A percentile compares a stretch with the other conserved stretches of the same genome.
phyloP scores from a whole-genome alignment of 1,140 invertebrate genomes.

The Pentalonia nigronervosa region DNA sequence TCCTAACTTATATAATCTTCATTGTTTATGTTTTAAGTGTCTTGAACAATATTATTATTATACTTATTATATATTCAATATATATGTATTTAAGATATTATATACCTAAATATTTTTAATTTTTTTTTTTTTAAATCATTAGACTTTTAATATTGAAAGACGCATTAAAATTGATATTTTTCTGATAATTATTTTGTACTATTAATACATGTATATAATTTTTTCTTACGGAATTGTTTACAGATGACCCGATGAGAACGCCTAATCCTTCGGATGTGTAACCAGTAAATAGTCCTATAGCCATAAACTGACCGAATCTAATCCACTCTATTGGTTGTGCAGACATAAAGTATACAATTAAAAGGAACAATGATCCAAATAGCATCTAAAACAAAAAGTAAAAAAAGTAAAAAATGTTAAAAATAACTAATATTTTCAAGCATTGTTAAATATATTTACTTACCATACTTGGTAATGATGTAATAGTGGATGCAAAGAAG shows the following conservation, averaged over 20 bases:
- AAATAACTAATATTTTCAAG: neutral
- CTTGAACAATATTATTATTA: no score
- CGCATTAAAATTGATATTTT: constrained; percentile 35
- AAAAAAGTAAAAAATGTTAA: neutral
- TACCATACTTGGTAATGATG: constrained; percentile 72
- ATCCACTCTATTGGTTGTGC: constrained; percentile 64
- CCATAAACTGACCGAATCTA: constrained; percentile 70
- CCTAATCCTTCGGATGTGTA: constrained; percentile 80
- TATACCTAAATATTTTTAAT: no score
- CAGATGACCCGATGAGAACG: constrained; percentile 73
- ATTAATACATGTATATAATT: neutral
- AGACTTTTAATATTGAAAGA: neutral
- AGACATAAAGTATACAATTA: constrained; percentile 64
- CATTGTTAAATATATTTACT: constrained; percentile 50
- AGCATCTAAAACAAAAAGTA: constrained; percentile 62
- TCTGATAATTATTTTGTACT: neutral
- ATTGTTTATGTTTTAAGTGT: no score
- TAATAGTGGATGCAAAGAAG: constrained; percentile 79
- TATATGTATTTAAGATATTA: no score
- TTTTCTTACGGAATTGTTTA: constrained; percentile 75
- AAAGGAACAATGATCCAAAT: constrained; percentile 63
- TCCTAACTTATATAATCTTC: no score
- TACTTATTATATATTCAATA: no score
- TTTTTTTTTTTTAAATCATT: neutral
- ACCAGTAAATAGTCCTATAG: constrained; percentile 73